phyloP scores from a whole-genome alignment of 2,797 vertebrate species.

The Acanthurus leucopareius region DNA sequence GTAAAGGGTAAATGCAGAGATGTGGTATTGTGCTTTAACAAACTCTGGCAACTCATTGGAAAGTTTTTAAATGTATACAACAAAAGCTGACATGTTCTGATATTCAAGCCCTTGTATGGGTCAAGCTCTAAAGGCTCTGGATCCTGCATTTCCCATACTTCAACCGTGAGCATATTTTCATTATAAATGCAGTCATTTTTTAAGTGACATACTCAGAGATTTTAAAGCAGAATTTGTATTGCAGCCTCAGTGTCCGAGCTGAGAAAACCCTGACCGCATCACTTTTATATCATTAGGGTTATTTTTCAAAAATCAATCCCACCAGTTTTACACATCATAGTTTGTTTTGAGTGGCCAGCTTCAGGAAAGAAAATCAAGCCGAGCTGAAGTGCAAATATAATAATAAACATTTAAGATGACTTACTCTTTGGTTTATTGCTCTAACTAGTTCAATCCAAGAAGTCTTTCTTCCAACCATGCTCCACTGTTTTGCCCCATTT shows the following conservation, averaged over 20 bases:
- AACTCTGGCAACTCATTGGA: background rate
- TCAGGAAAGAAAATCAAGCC: too few relatives aligned
- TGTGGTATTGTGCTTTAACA: background rate
- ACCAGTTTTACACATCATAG: too few relatives aligned
- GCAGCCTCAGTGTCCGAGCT: background rate
- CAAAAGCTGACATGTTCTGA: background rate
- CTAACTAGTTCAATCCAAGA: too few relatives aligned
- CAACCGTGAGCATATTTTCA: background rate
- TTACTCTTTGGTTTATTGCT: too few relatives aligned
- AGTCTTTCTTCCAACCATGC: too few relatives aligned
- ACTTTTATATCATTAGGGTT: background rate
- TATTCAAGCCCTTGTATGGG: background rate
- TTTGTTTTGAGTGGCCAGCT: too few relatives aligned
- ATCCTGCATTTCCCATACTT: background rate
- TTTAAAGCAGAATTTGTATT: background rate
- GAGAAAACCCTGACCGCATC: background rate
- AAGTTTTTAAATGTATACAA: background rate
- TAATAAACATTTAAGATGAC: too few relatives aligned
- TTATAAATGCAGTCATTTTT: background rate
- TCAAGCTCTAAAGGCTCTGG: background rate
- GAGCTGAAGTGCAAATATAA: too few relatives aligned
- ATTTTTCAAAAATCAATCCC: background rate
- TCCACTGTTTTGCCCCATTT: too few relatives aligned
- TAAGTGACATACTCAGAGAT: background rate
- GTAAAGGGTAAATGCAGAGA: background rate